Percentiles rank a stretch among this genome's conserved stretches.
Evolutionary conservation across 23 tunicate species (phyloP).

Genomic region (Ascidia mentula): DNA sequence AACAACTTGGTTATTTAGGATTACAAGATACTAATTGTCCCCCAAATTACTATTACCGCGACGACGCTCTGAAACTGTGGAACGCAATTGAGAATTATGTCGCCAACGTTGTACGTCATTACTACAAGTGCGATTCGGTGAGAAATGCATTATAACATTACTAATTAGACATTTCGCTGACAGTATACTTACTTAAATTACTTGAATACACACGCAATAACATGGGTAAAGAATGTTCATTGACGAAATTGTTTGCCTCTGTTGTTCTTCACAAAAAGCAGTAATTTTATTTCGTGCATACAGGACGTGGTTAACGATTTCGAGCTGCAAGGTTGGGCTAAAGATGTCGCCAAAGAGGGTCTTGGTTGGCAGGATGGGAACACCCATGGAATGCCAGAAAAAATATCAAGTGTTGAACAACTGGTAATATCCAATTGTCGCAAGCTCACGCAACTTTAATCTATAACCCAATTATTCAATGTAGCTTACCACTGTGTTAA

Average conservation of each 20-base stretch:
- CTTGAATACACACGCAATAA: too few species aligned
- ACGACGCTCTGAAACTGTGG: neutral
- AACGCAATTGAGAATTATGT: neutral
- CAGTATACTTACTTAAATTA: too few species aligned
- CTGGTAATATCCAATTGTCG: too few species aligned
- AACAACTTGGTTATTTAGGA: too few species aligned
- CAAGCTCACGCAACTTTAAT: too few species aligned
- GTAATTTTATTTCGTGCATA: too few species aligned
- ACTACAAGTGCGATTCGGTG: neutral
- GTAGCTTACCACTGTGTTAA: too few species aligned
- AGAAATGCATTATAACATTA: neutral
- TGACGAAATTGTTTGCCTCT: too few species aligned
- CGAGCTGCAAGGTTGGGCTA: conserved; percentile 27
- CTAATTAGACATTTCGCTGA: too few species aligned
- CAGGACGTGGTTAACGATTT: conserved; percentile 24
- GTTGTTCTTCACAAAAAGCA: too few species aligned
- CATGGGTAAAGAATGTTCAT: too few species aligned
- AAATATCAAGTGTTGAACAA: conserved; percentile 19
- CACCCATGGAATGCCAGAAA: conserved; percentile 36
- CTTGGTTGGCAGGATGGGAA: conserved; percentile 48
- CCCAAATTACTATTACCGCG: neutral
- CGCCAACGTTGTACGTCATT: neutral
- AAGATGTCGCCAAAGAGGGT: conserved; percentile 42
- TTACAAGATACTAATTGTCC: neutral
- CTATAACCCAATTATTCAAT: too few species aligned